Conservation (phyloP, 1,140 invertebrate genomes). For the Ceratoteleas bidentatus region DNA sequence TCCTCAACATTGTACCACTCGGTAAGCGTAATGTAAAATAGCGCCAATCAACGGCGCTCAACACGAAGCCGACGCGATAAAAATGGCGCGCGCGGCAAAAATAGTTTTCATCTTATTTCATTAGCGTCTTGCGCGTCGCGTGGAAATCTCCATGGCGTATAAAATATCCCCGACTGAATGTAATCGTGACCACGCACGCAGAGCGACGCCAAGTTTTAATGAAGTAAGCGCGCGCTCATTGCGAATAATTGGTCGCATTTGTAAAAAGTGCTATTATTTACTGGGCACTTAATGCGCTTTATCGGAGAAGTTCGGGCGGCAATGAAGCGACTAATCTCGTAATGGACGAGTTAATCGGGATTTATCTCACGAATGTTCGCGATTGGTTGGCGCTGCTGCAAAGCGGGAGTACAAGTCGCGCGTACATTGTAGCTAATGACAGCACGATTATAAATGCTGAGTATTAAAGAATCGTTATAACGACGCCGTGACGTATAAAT, state of each 20-base stretch:
- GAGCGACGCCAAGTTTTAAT: slow-evolving; percentile 42
- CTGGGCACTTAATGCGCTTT: slow-evolving; percentile 52
- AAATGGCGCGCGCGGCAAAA: slow-evolving; percentile 10
- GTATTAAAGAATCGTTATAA: slow-evolving; percentile 56
- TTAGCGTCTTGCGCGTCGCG: slow-evolving; percentile 17
- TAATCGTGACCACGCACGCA: slow-evolving; percentile 15
- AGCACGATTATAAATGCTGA: slow-evolving; percentile 49
- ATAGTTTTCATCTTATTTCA: slow-evolving; percentile 29
- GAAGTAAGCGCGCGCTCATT: slow-evolving; percentile 54
- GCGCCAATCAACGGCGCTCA: slow-evolving; percentile 5
- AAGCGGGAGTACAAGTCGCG: slow-evolving; percentile 32
- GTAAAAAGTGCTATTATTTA: slow-evolving; percentile 64
- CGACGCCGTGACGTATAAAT: slow-evolving; percentile 42
- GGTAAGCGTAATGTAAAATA: neutral
- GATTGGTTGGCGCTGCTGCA: slow-evolving; percentile 42
- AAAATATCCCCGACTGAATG: slow-evolving; percentile 28
- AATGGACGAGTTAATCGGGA: slow-evolving; percentile 60
- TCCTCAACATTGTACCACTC: too few species aligned
- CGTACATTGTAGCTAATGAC: slow-evolving; percentile 60
- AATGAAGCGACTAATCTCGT: slow-evolving; percentile 60
- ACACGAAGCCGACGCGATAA: slow-evolving; percentile 6
- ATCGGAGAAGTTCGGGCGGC: slow-evolving; percentile 47
- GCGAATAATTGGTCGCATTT: slow-evolving; percentile 59
- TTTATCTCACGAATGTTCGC: slow-evolving; percentile 55
- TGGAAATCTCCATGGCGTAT: slow-evolving; percentile 20